Conservation (phyloP, 2,888 invertebrate species). For the Erebia ligea region DNA sequence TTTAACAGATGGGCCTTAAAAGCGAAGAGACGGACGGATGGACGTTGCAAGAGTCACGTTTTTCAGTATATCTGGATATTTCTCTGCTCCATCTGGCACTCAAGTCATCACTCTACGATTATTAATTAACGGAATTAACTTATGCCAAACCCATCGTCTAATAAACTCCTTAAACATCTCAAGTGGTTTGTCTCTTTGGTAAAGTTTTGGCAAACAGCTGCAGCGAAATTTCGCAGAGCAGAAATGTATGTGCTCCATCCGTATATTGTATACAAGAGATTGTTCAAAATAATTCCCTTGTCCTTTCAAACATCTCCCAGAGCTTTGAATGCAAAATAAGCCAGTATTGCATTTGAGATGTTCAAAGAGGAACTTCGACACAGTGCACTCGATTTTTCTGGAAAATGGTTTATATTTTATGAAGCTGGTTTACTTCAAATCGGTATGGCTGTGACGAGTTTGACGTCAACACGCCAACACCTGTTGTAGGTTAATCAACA, state of each 20-base stretch:
- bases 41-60: too few relatives aligned
- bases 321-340: slow-evolving; percentile 59
- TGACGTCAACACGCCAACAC: too few relatives aligned
- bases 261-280: slow-evolving; percentile 23
- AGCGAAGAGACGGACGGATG: too few relatives aligned
- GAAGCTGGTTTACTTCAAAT: slow-evolving; percentile 31
- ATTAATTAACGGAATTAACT: too few relatives aligned
- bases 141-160: too few relatives aligned
- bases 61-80: too few relatives aligned
- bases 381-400: slow-evolving; percentile 31
- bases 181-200: slow-evolving; percentile 2
- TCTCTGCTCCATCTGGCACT: too few relatives aligned
- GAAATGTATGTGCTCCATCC: slow-evolving; percentile 7
- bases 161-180: neutral
- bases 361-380: slow-evolving; percentile 40
- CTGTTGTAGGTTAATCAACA: too few relatives aligned
- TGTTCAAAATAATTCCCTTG: slow-evolving; percentile 32
- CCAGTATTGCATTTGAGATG: slow-evolving; percentile 53
- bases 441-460: slow-evolving; percentile 10
- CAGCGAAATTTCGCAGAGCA: slow-evolving; percentile 15
- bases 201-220: slow-evolving; percentile 6
- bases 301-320: slow-evolving; percentile 50
- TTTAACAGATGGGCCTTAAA: too few relatives aligned
- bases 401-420: slow-evolving; percentile 39
- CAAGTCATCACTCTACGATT: too few relatives aligned